phyloP scores from a whole-genome alignment of 2,797 vertebrate genomes.

The Xenopus petersii region DNA sequence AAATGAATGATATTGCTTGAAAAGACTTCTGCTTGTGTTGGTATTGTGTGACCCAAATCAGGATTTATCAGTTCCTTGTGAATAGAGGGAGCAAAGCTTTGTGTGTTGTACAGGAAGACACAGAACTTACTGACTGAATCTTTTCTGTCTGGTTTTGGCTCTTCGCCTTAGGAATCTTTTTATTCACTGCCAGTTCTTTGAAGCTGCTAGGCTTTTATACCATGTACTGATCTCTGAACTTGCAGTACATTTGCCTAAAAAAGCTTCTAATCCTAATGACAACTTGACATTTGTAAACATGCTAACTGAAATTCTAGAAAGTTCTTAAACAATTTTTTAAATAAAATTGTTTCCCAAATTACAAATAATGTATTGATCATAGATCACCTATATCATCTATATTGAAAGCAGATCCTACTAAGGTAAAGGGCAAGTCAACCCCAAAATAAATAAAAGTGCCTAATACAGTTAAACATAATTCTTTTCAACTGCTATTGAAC shows the following conservation, averaged over 20 bases:
- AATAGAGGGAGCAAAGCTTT: background rate
- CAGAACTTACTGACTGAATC: constrained; percentile 16
- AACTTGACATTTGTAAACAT: background rate
- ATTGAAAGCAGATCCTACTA: no score
- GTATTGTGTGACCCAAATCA: background rate
- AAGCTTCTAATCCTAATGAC: background rate
- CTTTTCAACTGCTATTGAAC: no score
- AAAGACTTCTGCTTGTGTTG: background rate
- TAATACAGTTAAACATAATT: no score
- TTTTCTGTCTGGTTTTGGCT: constrained; percentile 23
- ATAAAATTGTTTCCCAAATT: no score
- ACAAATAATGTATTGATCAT: no score
- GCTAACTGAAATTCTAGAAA: constrained; percentile 1
- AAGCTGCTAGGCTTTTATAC: constrained; percentile 32
- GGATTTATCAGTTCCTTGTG: background rate
- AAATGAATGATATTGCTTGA: background rate
- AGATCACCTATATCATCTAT: no score
- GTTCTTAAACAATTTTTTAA: background rate
- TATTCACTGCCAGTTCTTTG: constrained; percentile 33
- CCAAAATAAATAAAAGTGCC: no score
- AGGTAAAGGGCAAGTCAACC: no score
- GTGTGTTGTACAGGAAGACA: constrained; percentile 10
- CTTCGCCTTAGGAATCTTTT: constrained; percentile 30
- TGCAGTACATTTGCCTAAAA: background rate
- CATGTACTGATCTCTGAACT: constrained; percentile 18